These are phyloP conservation scores for Geotrypetes seraphini DNA, from an alignment of 2,797 vertebrate genomes.

Conservation along the genomic window DNA sequence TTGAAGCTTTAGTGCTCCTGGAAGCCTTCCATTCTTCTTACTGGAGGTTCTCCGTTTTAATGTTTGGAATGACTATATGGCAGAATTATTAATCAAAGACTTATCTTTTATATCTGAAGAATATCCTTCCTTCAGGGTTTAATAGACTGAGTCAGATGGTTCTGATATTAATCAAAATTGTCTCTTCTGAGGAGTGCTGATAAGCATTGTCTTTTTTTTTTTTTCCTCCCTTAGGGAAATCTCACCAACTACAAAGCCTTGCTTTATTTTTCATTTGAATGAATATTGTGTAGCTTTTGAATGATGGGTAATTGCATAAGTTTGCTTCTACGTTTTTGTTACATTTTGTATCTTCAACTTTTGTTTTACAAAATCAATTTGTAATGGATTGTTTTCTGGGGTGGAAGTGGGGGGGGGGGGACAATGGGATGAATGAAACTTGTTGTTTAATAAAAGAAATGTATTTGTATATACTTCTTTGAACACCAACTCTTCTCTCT, in stretches of 20 bases:
- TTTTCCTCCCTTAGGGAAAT: slow-evolving; percentile 55
- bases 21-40: no score
- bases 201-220: slow-evolving; percentile 60
- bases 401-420: no score
- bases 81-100: slow-evolving; percentile 70
- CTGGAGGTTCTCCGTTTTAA: slow-evolving; percentile 40
- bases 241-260: slow-evolving; percentile 55
- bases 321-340: slow-evolving; percentile 22
- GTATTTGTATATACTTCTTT: slow-evolving; percentile 46
- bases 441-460: slow-evolving; percentile 54
- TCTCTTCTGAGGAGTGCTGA: slow-evolving; percentile 63
- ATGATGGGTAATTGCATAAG: slow-evolving; percentile 11
- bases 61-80: slow-evolving; percentile 53
- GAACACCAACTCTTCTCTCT: slow-evolving; percentile 44
- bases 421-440: slow-evolving; percentile 2
- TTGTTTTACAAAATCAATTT: no score
- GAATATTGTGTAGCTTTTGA: slow-evolving; percentile 36
- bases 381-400: no score
- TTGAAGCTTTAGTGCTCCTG: no score
- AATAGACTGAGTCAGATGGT: slow-evolving; percentile 65
- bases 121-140: slow-evolving; percentile 61
- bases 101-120: slow-evolving; percentile 62
- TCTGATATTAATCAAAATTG: slow-evolving; percentile 67
- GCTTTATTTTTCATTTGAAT: slow-evolving; percentile 53
- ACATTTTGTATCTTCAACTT: slow-evolving; percentile 28